Percentiles rank a stretch among this genome's conserved stretches.
These are phyloP conservation scores for Chymomyza fuscimana DNA, from an alignment of 2,888 invertebrate genomes.

Conservation along the genomic window DNA sequence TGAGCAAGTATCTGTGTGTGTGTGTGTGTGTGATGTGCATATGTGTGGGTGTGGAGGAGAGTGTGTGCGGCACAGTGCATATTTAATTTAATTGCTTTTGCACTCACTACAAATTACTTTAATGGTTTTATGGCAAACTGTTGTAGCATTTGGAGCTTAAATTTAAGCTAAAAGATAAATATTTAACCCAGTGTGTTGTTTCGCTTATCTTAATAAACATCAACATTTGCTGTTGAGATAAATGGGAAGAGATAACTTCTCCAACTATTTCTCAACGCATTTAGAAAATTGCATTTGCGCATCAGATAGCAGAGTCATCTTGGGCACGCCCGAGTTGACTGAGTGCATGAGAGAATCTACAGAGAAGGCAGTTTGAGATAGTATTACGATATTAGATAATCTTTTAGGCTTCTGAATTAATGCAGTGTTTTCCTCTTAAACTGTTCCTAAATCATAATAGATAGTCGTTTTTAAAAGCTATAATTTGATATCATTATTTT, in stretches of 20 bases:
- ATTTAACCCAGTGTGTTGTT: background rate
- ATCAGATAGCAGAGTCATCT: too few relatives aligned
- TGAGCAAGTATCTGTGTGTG: background rate
- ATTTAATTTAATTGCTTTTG: constrained; percentile 11
- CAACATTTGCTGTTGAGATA: constrained; percentile 6
- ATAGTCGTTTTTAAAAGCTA: too few relatives aligned
- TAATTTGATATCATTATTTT: too few relatives aligned
- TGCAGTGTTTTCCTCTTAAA: too few relatives aligned
- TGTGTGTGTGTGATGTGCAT: background rate
- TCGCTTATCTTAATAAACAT: background rate
- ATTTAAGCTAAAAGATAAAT: background rate
- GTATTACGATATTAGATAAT: too few relatives aligned
- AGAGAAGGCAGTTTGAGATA: too few relatives aligned
- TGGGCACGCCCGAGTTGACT: too few relatives aligned
- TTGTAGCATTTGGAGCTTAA: constrained; percentile 26
- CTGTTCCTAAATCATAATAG: too few relatives aligned
- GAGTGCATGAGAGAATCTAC: too few relatives aligned
- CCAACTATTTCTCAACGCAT: too few relatives aligned
- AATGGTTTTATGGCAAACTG: constrained; percentile 44
- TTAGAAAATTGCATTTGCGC: too few relatives aligned
- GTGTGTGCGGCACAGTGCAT: constrained; percentile 7
- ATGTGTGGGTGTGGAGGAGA: constrained; percentile 17
- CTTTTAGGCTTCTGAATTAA: too few relatives aligned
- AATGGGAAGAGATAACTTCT: constrained; percentile 18
- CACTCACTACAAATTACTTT: constrained; percentile 52